These are phyloP conservation scores for Tretioscincus oriximinensis DNA, from an alignment of 2,113 vertebrate species.

Conservation along the genomic window DNA sequence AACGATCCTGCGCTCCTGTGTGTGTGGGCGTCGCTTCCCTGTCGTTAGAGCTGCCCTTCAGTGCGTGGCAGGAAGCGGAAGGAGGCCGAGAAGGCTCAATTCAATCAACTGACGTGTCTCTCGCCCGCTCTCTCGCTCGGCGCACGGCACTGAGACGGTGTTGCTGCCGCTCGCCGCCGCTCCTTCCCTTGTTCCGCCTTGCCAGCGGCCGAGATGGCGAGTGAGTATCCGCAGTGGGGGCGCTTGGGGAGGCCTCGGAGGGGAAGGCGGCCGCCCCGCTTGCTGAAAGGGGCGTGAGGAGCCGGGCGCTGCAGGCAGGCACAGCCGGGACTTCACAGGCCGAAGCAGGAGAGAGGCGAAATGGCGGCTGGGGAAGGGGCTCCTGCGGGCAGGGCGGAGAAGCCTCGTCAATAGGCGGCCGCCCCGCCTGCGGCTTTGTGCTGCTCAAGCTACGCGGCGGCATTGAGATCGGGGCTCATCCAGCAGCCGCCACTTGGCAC, in stretches of 20 bases:
- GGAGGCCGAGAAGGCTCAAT: conserved; percentile 6
- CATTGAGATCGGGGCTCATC: neutral
- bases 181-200: conserved; percentile 27
- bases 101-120: conserved; percentile 73
- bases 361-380: neutral
- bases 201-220: conserved; percentile 69
- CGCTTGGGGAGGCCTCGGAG: neutral
- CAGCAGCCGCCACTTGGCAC: neutral
- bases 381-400: no score
- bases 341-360: neutral
- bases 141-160: conserved; percentile 2
- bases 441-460: no score
- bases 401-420: no score
- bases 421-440: neutral
- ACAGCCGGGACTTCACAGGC: neutral
- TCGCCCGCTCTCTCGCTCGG: conserved; percentile 41
- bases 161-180: neutral
- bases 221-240: conserved; percentile 63
- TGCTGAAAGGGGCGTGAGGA: neutral
- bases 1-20: accelerated
- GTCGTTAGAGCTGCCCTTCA: neutral
- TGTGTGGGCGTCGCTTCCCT: neutral
- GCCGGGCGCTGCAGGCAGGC: no score
- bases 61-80: conserved; percentile 84
- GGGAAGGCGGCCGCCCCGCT: neutral